Evolutionary conservation across 2,888 invertebrate species (phyloP), one percentile per base, ranked within the genome.

Genomic region (Taphrorychus bicolor): DNA sequence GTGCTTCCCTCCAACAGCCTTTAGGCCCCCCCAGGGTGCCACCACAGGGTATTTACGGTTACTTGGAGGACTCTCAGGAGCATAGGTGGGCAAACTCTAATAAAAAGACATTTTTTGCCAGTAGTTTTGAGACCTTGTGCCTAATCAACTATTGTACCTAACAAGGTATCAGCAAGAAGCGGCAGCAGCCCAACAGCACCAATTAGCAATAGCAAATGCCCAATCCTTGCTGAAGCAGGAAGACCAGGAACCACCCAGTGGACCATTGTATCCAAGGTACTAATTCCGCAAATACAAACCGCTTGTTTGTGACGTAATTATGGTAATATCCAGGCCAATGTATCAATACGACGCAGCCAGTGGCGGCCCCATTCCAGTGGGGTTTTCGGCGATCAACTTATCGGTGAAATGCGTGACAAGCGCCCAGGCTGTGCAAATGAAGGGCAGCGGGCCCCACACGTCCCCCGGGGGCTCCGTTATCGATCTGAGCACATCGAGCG

Each of bases 401-500:
- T 92, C 91, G 74, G 94, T 94, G 77, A 94, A 94, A 85, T 93
- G 93, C 80, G 90, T 90, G 73, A 89, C 91, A 72, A 90, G 89
- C 54, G 88, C 89, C 76, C 89, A 89, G 87, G 80, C 82, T 77
- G 70, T 65, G 16, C 84, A 88, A 84, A 84, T 90, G 86, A 85
- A 87, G 78, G 83, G 84, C 59, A 88, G 89, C 77, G 83, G 84
- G 62, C 88, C 89, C 16, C 92, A 92, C 51, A 89, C 92, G 70
- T 89, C 91, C 65, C 87, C 90, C 42, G 90, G 90, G 54, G 90
- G 91, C 70, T 91, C 93, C 11, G 93, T 93, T 75, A 93, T 94
- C 84, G 94, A 94, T 83, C 86, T 94, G 58, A 93, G 93, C 75
- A 92, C 93, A 72, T 93, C 94, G 76, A 93, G 92, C 82, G 93